These are phyloP conservation scores for Cecropterus lyciades DNA, from an alignment of 1,140 invertebrate species.

Conservation along the genomic window DNA sequence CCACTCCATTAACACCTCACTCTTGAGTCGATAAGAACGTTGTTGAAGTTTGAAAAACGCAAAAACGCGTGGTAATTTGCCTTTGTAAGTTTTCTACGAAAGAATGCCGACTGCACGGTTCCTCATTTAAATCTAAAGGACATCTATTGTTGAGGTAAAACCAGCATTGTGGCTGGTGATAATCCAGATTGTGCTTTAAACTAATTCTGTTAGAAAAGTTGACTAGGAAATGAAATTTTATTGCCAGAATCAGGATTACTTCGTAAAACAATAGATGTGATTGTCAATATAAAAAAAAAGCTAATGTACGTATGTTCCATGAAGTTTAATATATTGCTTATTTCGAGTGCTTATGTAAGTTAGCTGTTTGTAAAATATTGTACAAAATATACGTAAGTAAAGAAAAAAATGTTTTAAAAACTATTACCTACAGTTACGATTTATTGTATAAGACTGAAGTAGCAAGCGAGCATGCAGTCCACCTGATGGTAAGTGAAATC, in stretches of 20 bases:
- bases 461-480: no score
- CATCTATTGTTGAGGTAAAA: conserved; percentile 27
- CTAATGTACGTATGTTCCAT: no score
- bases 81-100: conserved; percentile 30
- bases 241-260: conserved; percentile 4
- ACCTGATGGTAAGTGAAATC: no score
- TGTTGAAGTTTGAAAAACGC: background rate
- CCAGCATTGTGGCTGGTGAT: conserved; percentile 34
- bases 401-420: no score
- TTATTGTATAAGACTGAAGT: no score
- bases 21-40: background rate
- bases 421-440: no score
- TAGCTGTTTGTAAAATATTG: no score
- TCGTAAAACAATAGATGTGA: background rate
- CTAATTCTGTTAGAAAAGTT: conserved; percentile 31
- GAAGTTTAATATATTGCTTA: no score
- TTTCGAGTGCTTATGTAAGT: no score
- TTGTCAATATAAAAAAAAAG: no score
- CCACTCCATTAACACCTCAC: conserved; percentile 31
- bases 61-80: conserved; percentile 11
- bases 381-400: no score
- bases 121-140: conserved; percentile 27
- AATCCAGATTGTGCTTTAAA: conserved; percentile 36
- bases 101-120: conserved; percentile 19
- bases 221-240: conserved; percentile 25